Base-by-base conservation (phyloP, 2,888 invertebrate genomes). In the Cyaniris semiargus region DNA sequence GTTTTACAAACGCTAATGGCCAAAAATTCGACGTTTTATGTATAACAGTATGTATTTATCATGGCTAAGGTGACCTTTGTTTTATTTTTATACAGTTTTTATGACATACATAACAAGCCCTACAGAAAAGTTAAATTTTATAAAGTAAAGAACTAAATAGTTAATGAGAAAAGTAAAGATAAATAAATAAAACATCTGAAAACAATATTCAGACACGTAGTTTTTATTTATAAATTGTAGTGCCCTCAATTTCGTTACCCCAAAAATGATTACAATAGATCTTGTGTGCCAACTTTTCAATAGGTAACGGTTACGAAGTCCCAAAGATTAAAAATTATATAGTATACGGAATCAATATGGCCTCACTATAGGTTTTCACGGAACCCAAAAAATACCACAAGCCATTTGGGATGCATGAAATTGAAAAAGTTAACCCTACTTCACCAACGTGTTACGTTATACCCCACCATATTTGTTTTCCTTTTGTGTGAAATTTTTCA, bases 1-100 rank as follows among this genome's bases (percentile, higher is more conserved):
- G 91, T 86, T 84, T 83, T 80, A 85, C 81, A 85, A 89, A 90
- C 89, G 86, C 87, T 93, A 92, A 93, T 91, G 90, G 92, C 84
- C 83, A 78, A 85, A 86, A 86, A 84, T 84, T 82, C 84, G 86
- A 77, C 83, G 84, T 84, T 85, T 86, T 84, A 84, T 87, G 87
- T 87, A 87, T 84, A 84, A 84, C 84, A 84, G 85, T 84, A 80
- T 72, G 66, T 80, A 80, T 87, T 84, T 84, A 86, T 88, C 84
- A 88, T 86, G 85, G 85, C 81, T 82, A 80, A 85, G 84, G 84
- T 84, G 83, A 82, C 82, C 81, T 79, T 76, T 80, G 66, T 66
- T 66, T 27, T 15, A 27, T 8, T 66, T 60, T 27, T 66, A 15
- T 27, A 66, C 18, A 66, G 15, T 5, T 31, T 18, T 15, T 31